Evolutionary conservation across 1,140 invertebrate genomes (phyloP), one percentile per base, ranked within the genome.

Genomic region (Musca domestica): DNA sequence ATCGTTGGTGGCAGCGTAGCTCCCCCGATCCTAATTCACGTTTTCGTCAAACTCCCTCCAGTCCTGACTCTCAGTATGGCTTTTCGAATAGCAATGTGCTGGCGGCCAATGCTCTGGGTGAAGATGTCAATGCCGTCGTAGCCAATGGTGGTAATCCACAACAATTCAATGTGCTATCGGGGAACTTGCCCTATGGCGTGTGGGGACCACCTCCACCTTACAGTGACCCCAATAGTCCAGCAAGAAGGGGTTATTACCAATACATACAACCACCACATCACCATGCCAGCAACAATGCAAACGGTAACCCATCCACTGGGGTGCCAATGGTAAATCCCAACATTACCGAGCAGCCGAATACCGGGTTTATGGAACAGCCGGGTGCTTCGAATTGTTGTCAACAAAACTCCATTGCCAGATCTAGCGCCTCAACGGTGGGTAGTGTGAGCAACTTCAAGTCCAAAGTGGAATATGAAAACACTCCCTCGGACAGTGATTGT

Each of bases 121-220:
- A 77, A 49, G 76, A 73, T 0, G 25, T 65, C 0, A 72, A 71
- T 10, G 64, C 68, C 2, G 64, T 67, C 2, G 64, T 67, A 3
- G 68, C 68, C 41, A 74, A 75, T 19, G 68, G 67, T 14, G n/a
- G 34, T 41, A 70, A 68, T 19, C 34, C 41, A 7, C 58, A 46
- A 47, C 30, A 67, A n/a, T 71, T 68, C 46, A 71, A 68, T 65
- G 66, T 79, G 80, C 77, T 67, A 58, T 70, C 73, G 10, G 75
- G 68, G 25, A 83, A 52, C 78, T 30, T 81, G 56, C 80, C 80
- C 34, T 82, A 81, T 48, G 78, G 78, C 67, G 77, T 90, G 15
- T 91, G 90, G 90, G 90, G 89, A 17, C 90, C 90, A 15, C 90
- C 90, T 12, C 89, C 90, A 2, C 90, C 90, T 0, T 91, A 91